These are phyloP conservation scores for Sphenodon punctatus DNA, from an alignment of 2,797 vertebrate species.

Conservation along the genomic window DNA sequence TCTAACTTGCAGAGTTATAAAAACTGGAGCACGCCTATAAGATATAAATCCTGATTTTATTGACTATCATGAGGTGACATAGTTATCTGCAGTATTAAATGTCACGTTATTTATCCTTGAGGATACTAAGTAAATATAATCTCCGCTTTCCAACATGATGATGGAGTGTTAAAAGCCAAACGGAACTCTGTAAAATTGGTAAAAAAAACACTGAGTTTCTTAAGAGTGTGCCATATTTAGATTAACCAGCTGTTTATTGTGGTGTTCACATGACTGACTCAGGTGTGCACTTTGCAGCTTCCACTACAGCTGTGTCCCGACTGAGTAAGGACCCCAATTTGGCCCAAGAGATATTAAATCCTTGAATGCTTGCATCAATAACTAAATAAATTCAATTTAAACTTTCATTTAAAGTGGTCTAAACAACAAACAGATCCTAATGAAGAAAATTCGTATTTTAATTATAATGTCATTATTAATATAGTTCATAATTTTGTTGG, in stretches of 20 bases:
- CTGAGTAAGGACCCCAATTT: too few relatives aligned
- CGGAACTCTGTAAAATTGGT: background rate
- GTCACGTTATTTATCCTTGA: constrained; percentile 34
- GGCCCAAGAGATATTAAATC: background rate
- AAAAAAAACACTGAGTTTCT: background rate
- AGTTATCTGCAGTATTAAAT: constrained; percentile 22
- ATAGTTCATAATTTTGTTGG: too few relatives aligned
- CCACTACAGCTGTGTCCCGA: too few relatives aligned
- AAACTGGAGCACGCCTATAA: constrained; percentile 43
- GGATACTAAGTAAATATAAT: constrained; percentile 2
- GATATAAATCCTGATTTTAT: constrained; percentile 43
- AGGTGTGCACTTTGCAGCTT: background rate
- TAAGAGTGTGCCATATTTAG: background rate
- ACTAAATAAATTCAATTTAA: constrained; percentile 7
- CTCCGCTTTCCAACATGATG: background rate
- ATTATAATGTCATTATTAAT: background rate
- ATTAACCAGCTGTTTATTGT: background rate
- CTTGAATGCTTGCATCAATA: background rate
- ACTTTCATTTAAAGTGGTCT: constrained; percentile 10
- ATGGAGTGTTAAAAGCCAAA: constrained; percentile 16
- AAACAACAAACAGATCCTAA: too few relatives aligned
- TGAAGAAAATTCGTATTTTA: too few relatives aligned
- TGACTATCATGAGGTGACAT: constrained; percentile 4
- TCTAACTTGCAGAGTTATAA: constrained; percentile 44
- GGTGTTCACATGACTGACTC: too few relatives aligned